These are phyloP conservation scores for Pseudopipra pipra DNA, from an alignment of 2,113 vertebrate genomes.

Conservation along the genomic window DNA sequence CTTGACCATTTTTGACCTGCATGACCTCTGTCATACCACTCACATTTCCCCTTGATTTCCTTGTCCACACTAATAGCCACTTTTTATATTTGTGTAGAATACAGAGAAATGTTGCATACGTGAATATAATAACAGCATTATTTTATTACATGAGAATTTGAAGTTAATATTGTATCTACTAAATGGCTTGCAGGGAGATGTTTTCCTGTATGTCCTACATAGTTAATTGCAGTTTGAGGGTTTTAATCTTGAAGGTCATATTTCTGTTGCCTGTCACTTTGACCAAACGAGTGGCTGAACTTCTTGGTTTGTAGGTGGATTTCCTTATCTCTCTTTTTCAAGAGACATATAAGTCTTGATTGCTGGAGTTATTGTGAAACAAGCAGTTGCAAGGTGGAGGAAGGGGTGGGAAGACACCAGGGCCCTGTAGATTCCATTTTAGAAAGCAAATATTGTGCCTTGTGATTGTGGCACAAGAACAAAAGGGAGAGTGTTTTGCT, in stretches of 20 bases:
- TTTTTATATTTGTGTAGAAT: background rate
- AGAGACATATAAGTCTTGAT: background rate
- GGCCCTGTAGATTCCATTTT: background rate
- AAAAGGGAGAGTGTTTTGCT: background rate
- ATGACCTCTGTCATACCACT: background rate
- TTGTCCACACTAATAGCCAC: background rate
- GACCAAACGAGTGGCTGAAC: conserved; percentile 35
- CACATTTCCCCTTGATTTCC: background rate
- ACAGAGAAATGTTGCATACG: background rate
- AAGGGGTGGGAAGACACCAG: background rate
- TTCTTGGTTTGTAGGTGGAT: conserved; percentile 53
- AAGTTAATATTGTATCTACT: background rate
- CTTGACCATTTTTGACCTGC: background rate
- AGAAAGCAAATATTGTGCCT: background rate
- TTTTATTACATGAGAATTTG: background rate
- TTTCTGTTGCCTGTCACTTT: conserved; percentile 9
- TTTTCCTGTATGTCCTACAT: background rate
- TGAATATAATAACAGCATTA: background rate
- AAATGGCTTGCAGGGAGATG: background rate
- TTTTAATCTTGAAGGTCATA: conserved; percentile 30
- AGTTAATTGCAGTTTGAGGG: background rate
- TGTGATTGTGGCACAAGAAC: background rate
- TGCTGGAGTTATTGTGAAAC: background rate
- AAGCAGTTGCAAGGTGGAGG: background rate
- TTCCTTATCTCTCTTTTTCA: conserved; percentile 50